Base-by-base conservation (phyloP, 2,888 invertebrate species). In the Hyposoter didymator region DNA sequence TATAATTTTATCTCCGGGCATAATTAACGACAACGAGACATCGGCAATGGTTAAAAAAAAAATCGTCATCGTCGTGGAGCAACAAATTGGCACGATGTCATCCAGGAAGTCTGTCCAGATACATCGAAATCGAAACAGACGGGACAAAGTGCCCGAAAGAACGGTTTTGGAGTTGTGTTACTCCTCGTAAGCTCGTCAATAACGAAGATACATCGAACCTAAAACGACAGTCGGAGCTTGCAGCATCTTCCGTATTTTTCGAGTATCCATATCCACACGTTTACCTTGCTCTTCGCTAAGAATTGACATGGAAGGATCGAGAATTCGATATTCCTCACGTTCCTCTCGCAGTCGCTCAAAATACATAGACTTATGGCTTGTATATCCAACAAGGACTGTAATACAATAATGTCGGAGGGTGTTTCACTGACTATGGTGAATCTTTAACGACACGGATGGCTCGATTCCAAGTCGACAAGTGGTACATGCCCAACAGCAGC, bases 391-490 rank as follows among this genome's bases (percentile, higher is more conserved):
- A n/a, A n/a, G 39, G 19, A 39, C 28, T 55, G 8, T 62, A 7
- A 74, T 55, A 55, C 32, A 28, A 73, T 66, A 43, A 55, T 59
- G 55, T 47, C 39, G 35, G 69, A 39, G 28, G 55, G 35, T 10
- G 52, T 75, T 81, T 69, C 22, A 55, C 69, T 35, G 62, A 45
- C 39, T 55, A 59, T 62, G 59, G 49, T 52, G 69, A 67, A 81
- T 74, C 52, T 69, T 73, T 67, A 81, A 81, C 45, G 67, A 49
- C 35, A 35, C 12, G 52, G 52, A 67, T 80, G 80, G 82, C 76
- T 73, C 78, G 78, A 64, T 80, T 83, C 80, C 83, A 83, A 85
- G 73, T 81, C 47, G 49, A 62, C 49, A 32, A 64, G 64, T 49
- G 70, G 62, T 52, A 39, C 28, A 52, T 52, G 14, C 17, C 47